Percentiles rank a stretch among this genome's conserved stretches.
Evolutionary conservation across 2,888 invertebrate species (phyloP).

Genomic region (Meteorus colon): DNA sequence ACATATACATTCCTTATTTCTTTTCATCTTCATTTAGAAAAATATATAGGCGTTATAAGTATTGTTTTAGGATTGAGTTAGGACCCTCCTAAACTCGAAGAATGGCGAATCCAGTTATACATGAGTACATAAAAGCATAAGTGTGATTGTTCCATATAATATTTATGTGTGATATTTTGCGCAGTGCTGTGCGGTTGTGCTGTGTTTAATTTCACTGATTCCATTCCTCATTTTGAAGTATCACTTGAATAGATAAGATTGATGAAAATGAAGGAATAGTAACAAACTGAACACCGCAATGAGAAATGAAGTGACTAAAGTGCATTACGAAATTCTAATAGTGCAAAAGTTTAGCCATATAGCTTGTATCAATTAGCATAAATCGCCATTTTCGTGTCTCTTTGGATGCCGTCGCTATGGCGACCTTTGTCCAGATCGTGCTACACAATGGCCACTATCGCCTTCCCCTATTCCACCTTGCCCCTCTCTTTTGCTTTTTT

Average conservation of each 20-base stretch:
- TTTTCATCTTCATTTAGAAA: neutral
- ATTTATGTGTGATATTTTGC: too few species aligned
- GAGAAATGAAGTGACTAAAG: conserved; percentile 33
- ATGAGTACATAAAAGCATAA: too few species aligned
- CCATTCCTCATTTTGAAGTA: too few species aligned
- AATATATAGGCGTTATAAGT: conserved; percentile 25
- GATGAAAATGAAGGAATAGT: conserved; percentile 37
- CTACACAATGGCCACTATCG: conserved; percentile 70
- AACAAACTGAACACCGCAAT: conserved; percentile 29
- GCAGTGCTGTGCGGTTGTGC: too few species aligned
- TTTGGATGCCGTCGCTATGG: conserved; percentile 70
- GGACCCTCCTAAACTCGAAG: too few species aligned
- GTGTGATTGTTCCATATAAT: too few species aligned
- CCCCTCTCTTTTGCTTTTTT: conserved; percentile 44
- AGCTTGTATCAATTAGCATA: conserved; percentile 64
- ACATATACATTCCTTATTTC: neutral
- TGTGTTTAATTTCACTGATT: too few species aligned
- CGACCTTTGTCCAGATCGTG: conserved; percentile 71
- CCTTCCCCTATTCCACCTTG: conserved; percentile 50
- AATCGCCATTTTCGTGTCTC: conserved; percentile 68
- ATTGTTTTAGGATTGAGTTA: too few species aligned
- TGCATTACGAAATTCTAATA: conserved; percentile 39
- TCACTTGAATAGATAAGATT: conserved; percentile 38
- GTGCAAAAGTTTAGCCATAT: conserved; percentile 45
- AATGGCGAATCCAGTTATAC: too few species aligned